Base-by-base conservation (phyloP, 2,888 invertebrate genomes). In the Penaeus monodon region DNA sequence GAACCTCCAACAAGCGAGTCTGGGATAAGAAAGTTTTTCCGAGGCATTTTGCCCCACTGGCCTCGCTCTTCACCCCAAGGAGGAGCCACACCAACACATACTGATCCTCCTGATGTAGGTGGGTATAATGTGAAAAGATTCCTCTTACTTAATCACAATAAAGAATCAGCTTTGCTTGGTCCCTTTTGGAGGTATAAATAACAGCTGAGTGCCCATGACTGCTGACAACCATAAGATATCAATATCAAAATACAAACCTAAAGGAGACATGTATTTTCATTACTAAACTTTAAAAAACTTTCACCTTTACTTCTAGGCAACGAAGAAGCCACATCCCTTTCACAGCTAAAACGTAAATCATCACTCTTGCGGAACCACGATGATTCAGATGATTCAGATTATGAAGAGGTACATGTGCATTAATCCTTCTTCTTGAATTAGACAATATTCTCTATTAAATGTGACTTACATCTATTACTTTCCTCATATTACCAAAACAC, bases 311-410 rank as follows among this genome's bases (percentile, higher is more conserved):
- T 49, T 57, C 44, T 68, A 85, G 85, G 64, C 8, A 79, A 68
- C 73, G 73, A 80, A 33, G 85, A 79, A 70, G 22, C 22, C n/a
- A 17, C 29, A 33, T 73, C 49, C 27, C n/a, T 14, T 33, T 70
- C 73, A 24, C 66, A 73, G 14, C 63, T 84, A 20, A 88, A 88
- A 76, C 70, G 88, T n/a, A 88, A 88, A 81, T 80, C 88, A 57
- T 84, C 81, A 27, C 74, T 66, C 1, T 14, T 57, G 29, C 27
- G 44, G 24, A 29, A 81, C 33, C 49, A 80, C 12, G 73, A 66
- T 80, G 88, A 88, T 29, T 88, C 88, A 24, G 76, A 88, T 3
- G 81, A 81, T 24, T 84, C 88, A 57, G 88, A 88, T 38, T 80
- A 49, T 68, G 88, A 88, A 49, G 88, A 84, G 79, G 84, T 79